Conservation (phyloP, 2,888 invertebrate species). For the Clanis bilineata region DNA sequence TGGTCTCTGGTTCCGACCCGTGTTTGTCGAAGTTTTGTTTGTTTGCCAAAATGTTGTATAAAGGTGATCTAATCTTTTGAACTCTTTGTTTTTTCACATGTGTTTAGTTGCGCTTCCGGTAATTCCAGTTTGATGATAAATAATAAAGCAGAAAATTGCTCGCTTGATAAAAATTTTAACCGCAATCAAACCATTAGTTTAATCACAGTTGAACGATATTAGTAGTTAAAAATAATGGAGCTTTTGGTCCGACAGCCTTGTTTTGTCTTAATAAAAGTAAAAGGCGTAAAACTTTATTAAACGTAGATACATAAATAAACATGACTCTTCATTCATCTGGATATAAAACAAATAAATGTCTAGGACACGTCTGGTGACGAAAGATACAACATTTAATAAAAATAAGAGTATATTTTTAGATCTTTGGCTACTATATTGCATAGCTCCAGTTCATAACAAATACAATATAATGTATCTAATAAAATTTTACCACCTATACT, state of each 20-base stretch:
- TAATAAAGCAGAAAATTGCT: too few species aligned
- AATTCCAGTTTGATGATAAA: too few species aligned
- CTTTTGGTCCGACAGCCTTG: not conserved
- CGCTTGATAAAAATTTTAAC: too few species aligned
- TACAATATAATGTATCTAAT: slow-evolving; percentile 16
- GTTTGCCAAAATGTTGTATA: too few species aligned
- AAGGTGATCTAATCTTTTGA: too few species aligned
- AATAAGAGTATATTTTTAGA: slow-evolving; percentile 29
- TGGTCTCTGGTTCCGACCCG: too few species aligned
- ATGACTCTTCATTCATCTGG: not conserved
- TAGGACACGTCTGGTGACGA: slow-evolving; percentile 17
- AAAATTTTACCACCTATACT: slow-evolving; percentile 25
- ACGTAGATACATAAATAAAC: not conserved
- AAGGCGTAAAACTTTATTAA: not conserved
- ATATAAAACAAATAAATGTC: slow-evolving; percentile 5
- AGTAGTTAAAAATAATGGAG: not conserved
- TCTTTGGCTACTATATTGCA: slow-evolving; percentile 42
- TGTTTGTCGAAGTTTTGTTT: too few species aligned
- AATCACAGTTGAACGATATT: not conserved
- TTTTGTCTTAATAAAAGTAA: not conserved
- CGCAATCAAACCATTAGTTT: too few species aligned
- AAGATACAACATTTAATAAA: slow-evolving; percentile 28
- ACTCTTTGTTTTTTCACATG: too few species aligned
- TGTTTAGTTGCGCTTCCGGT: too few species aligned
- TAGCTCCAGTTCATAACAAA: slow-evolving; percentile 26